phyloP scores from a whole-genome alignment of 2,888 invertebrate genomes.

The Netelia virgata region DNA sequence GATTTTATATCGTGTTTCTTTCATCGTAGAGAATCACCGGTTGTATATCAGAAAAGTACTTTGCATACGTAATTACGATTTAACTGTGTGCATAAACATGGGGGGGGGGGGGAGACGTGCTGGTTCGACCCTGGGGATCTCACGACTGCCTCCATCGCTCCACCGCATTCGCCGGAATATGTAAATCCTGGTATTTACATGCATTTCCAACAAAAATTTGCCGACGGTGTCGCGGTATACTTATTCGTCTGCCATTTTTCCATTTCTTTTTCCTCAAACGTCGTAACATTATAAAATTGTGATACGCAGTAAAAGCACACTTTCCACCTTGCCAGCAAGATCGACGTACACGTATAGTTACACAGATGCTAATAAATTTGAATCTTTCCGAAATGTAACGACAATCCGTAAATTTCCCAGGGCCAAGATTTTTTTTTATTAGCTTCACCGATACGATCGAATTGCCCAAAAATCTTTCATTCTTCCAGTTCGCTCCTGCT shows the following conservation, averaged over 20 bases:
- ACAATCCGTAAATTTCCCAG: background rate
- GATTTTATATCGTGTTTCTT: background rate
- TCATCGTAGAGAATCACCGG: slow-evolving; percentile 5
- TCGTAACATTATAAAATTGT: slow-evolving; percentile 19
- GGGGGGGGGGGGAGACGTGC: slow-evolving; percentile 5
- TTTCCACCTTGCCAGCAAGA: background rate
- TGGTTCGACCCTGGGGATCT: slow-evolving; percentile 23
- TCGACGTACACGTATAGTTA: background rate
- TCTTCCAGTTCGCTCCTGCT: background rate
- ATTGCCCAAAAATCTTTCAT: background rate
- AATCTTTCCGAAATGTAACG: background rate
- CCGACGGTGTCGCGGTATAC: slow-evolving; percentile 6
- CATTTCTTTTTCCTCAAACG: background rate
- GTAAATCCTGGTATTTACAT: slow-evolving; percentile 66
- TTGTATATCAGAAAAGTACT: slow-evolving; percentile 51
- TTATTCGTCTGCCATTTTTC: background rate
- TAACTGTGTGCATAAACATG: slow-evolving; percentile 19
- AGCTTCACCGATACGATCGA: background rate
- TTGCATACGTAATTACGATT: slow-evolving; percentile 67
- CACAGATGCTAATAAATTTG: background rate
- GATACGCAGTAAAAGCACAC: slow-evolving; percentile 14
- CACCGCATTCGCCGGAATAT: slow-evolving; percentile 57
- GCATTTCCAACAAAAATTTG: slow-evolving; percentile 62
- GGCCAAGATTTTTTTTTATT: background rate
- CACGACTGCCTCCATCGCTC: background rate